Base-by-base conservation (phyloP, 2,888 invertebrate genomes). In the Leucoma salicis region DNA sequence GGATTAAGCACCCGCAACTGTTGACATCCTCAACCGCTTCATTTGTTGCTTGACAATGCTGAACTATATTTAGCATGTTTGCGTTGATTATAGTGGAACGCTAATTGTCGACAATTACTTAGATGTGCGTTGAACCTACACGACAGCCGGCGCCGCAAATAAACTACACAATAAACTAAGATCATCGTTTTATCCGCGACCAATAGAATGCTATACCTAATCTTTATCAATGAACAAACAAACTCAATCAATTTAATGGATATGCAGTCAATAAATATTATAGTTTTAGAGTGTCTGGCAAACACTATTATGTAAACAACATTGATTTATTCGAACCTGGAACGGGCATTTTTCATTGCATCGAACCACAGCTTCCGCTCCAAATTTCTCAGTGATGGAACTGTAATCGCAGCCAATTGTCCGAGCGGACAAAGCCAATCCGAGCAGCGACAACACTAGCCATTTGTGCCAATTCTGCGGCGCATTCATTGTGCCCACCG, bases 381-480 rank as follows among this genome's bases (percentile, higher is more conserved):
- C 87, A 84, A 89, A 89, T 86, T 84, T 88, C 84, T 88, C 85
- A 66, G 86, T 85, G 86, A 85, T 85, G 86, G 84, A 78, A 78
- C 81, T 82, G 76, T 87, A 87, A 87, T 89, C 88, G 86, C 86
- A 81, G 74, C 78, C 88, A 89, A 89, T 88, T 89, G 86, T 82
- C 71, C 78, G 82, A 74, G 80, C 88, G 88, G 88, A 87, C 89
- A 88, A 85, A 86, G 87, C 87, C 85, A 89, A 87, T 87, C 88
- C 88, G 78, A 88, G 72, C 78, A 88, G 73, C 82, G 80, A 77
- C 85, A 87, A 79, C 85, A 87, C 81, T 74, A 87, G 81, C 87
- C 88, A 88, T 86, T 88, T 87, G 81, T 82, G 88, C 86, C 88
- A 88, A 87, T 88, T 88, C 86, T 75, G 76, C 72, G 75, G 75